Conservation (phyloP, 2,888 invertebrate genomes). For the Malthinus seriepunctatus region DNA sequence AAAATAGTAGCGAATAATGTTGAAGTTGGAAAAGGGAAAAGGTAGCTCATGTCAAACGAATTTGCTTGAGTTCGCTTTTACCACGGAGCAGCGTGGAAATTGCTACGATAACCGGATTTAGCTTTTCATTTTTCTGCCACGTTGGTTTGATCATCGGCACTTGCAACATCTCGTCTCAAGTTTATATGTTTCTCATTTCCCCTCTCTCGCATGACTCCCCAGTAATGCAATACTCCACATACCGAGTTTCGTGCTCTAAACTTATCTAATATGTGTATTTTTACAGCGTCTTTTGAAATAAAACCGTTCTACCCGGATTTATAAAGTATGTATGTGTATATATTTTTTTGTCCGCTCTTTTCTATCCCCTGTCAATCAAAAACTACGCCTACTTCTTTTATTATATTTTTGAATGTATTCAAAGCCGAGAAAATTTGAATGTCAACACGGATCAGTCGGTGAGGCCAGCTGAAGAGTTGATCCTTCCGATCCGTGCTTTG, state of each 20-base stretch:
- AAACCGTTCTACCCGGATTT: slow-evolving; percentile 39
- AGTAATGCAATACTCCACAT: slow-evolving; percentile 37
- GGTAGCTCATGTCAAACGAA: slow-evolving; percentile 28
- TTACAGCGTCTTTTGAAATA: slow-evolving; percentile 41
- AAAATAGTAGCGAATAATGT: slow-evolving; percentile 25
- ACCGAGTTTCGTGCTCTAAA: slow-evolving; percentile 31
- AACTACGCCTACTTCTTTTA: slow-evolving; percentile 37
- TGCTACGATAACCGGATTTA: slow-evolving; percentile 59
- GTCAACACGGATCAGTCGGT: slow-evolving; percentile 55
- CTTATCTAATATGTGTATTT: slow-evolving; percentile 42
- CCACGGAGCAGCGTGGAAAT: slow-evolving; percentile 50
- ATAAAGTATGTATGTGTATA: slow-evolving; percentile 39
- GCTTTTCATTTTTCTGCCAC: slow-evolving; percentile 60
- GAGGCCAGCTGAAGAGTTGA: slow-evolving; percentile 45
- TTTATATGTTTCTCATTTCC: slow-evolving; percentile 52
- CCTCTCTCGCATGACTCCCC: slow-evolving; percentile 39
- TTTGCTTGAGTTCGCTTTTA: slow-evolving; percentile 27
- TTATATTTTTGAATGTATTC: slow-evolving; percentile 49
- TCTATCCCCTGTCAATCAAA: slow-evolving; percentile 36
- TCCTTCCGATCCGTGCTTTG: slow-evolving; percentile 35
- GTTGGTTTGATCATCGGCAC: slow-evolving; percentile 54
- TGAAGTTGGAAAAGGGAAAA: slow-evolving; percentile 21
- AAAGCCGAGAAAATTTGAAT: slow-evolving; percentile 56
- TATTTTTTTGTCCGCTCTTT: slow-evolving; percentile 38
- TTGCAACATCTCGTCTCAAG: slow-evolving; percentile 39